Percentiles rank a stretch among this genome's conserved stretches.
phyloP scores from a whole-genome alignment of 2,888 invertebrate genomes.

The Metopia argyrocephala region DNA sequence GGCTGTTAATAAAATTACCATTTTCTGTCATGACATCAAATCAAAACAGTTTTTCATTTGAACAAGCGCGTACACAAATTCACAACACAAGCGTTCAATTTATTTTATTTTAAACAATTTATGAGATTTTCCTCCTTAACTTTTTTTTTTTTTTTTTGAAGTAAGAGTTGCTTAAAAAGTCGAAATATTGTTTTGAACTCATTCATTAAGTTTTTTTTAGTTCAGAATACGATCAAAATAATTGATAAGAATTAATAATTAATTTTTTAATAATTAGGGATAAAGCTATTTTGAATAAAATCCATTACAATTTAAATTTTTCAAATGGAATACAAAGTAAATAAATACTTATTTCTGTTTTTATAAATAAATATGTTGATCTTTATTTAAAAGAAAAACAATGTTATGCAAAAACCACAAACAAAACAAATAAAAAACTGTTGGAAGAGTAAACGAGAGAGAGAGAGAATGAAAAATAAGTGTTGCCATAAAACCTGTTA shows the following conservation, averaged over 20 bases:
- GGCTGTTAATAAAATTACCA: constrained; percentile 30
- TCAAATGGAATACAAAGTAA: constrained; percentile 4
- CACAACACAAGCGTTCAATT: neutral
- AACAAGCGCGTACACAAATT: neutral
- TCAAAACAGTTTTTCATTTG: constrained; percentile 2
- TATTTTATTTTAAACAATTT: neutral
- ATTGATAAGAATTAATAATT: neutral
- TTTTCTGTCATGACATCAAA: constrained; percentile 50
- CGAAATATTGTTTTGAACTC: constrained; percentile 56
- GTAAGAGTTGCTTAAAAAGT: constrained; percentile 50
- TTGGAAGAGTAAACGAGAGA: neutral
- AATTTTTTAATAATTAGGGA: neutral
- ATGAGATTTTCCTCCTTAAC: too few relatives aligned
- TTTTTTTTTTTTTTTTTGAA: constrained; percentile 7
- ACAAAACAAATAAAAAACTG: neutral
- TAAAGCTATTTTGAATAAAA: neutral
- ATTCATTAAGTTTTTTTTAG: constrained; percentile 32
- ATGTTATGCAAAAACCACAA: constrained; percentile 30
- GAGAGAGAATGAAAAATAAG: neutral
- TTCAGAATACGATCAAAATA: neutral
- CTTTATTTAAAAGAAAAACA: neutral
- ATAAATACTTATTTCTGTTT: too few relatives aligned
- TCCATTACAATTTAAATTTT: constrained; percentile 3
- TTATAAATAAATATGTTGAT: too few relatives aligned
- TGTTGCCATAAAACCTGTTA: constrained; percentile 37